Evolutionary conservation across 1,140 invertebrate species (phyloP).

Genomic region (Drosophila littoralis): DNA sequence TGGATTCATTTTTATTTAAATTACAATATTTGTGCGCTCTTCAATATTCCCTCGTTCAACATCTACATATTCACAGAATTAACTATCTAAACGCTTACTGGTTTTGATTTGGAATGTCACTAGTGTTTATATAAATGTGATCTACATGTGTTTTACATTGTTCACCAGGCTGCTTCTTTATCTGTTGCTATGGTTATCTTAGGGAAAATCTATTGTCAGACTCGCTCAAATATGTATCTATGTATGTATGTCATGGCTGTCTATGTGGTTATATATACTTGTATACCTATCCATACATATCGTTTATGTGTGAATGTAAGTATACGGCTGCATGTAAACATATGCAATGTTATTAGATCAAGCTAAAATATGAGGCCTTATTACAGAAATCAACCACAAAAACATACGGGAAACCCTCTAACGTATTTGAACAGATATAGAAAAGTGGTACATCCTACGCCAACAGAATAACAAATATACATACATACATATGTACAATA

Average conservation of each 20-base stretch:
- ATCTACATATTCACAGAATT: constrained; percentile 45
- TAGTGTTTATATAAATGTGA: constrained; percentile 23
- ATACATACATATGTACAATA: no score
- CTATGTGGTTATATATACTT: constrained; percentile 15
- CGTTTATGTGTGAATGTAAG: constrained; percentile 15
- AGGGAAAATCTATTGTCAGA: constrained; percentile 27
- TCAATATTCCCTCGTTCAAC: constrained; percentile 58
- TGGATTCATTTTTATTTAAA: constrained; percentile 69
- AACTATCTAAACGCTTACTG: constrained; percentile 62
- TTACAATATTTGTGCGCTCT: constrained; percentile 79
- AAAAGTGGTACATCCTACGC: no score
- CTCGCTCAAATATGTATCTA: constrained; percentile 10
- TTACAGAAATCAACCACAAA: background rate
- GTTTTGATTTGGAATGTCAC: constrained; percentile 54
- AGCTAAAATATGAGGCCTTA: background rate
- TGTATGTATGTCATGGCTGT: constrained; percentile 9
- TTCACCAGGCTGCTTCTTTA: constrained; percentile 8
- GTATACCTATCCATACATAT: constrained; percentile 24
- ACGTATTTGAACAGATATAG: background rate
- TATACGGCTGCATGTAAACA: constrained; percentile 12
- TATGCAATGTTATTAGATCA: constrained; percentile 7
- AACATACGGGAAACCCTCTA: constrained; percentile 2
- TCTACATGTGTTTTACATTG: background rate
- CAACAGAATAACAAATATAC: no score
- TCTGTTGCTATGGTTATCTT: constrained; percentile 10